Evolutionary conservation across 2,797 vertebrate species (phyloP), one percentile per base, ranked within the genome.

Genomic region (Gobio occitaniae): DNA sequence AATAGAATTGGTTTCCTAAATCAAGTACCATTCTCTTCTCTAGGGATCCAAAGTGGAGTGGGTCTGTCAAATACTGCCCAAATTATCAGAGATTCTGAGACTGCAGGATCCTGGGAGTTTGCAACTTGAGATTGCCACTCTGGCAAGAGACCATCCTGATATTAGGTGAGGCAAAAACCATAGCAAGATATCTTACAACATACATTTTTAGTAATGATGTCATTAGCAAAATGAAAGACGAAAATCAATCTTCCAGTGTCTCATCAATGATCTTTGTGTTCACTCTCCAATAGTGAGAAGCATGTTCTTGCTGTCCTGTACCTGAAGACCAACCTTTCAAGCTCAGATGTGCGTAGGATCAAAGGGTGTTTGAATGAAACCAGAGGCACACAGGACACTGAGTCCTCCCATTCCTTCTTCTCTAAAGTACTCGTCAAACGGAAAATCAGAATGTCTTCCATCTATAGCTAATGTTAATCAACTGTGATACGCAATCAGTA

Each of bases 231-330:
- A 75, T 59, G 0, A 41, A 61, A 77, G 36, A 15, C 13, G 6
- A 21, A 25, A 41, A 38, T 77, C 29, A 54, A 9, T 77, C 36
- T 61, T 61, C 8, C 15, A 10, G 21, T 59, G 52, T 70, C 7
- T 86, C n/a, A 38, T 6, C n/a, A 47, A 21, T 63, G 21, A 36
- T 59, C 41, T 56, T 71, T 86, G 15, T 75, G 72, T 11, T 56
- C 1, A 80, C 38, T 90, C 84, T 87, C 3, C 93, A 8, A 52
- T 71, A 99, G 97, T 86, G 95, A 95, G 48, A 91, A 78, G 54
- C 97, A 98, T 17, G 86, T 98, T 87, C 91, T 88, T 3, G 94
- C 95, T 0, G 92, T 98, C 87, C 91, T 99, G 88, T 89, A 94
- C 87, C 93, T 98, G 89, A 98, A 97, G 90, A 91, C 84, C 0